Base-by-base conservation (phyloP, 2,113 vertebrate species). In the Dinomys branickii region DNA sequence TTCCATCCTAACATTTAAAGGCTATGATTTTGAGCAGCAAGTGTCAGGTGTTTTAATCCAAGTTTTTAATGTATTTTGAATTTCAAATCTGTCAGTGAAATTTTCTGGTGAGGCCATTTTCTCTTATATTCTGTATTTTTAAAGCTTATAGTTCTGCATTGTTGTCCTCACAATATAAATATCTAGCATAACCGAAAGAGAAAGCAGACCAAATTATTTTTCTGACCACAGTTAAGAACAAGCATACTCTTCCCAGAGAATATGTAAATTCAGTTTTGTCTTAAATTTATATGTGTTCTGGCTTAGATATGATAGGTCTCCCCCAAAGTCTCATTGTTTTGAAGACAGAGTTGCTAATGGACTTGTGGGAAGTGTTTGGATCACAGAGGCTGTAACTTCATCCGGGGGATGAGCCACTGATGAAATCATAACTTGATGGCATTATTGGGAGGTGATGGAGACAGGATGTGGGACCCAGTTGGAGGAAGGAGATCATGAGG, bases 1-100 rank as follows among this genome's bases (percentile, higher is more conserved):
- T 67, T 93, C 54, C 3, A 24, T 73, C 41, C 82, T 84, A 93
- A 77, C n/a, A 85, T 75, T 94, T 63, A 94, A 67, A 86, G 44
- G 30, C 84, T 78, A 85, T 86, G 33, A 35, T 92, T 93, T 91
- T 89, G 89, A 93, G 54, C 56, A 83, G 88, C 56, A 82, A 73
- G 33, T 93, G 33, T 89, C 26, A 84, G 38, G 7, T 17, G 30
- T 67, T 69, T 88, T 88, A 41, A 65, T 91, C n/a, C 73, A 83
- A 61, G n/a, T 77, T 96, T 59, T 67, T 94, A 86, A 91, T 80
- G 54, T 52, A 83, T 84, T 97, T 96, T 96, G 78, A 88, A 85
- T 95, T 94, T 94, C 22, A 84, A 54, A 30, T 87, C 41, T 85
- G 35, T 71, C 47, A 61, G 56, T 84, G 78, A 81, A 38, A 41